These are phyloP conservation scores for Acronicta aceris DNA, from an alignment of 2,888 invertebrate genomes.

Conservation along the genomic window DNA sequence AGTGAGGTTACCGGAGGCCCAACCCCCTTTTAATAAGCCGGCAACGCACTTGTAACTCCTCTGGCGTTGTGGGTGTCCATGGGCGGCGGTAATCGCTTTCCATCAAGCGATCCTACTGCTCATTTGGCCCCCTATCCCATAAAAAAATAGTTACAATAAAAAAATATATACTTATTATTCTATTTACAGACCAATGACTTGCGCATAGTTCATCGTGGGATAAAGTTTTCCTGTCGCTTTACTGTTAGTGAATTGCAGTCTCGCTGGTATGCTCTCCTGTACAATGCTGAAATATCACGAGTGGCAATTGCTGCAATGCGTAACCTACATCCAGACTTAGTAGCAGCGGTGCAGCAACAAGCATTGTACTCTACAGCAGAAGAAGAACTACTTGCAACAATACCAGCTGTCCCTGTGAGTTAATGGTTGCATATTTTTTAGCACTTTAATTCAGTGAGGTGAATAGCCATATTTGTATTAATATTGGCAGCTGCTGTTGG, in stretches of 20 bases:
- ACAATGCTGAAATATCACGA: slow-evolving; percentile 97
- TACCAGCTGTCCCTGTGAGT: slow-evolving; percentile 90
- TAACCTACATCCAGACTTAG: slow-evolving; percentile 97
- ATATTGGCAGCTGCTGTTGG: too few species aligned
- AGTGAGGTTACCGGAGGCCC: too few species aligned
- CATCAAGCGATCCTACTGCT: too few species aligned
- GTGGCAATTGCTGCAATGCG: slow-evolving; percentile 97
- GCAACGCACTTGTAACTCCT: too few species aligned
- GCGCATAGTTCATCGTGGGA: slow-evolving; percentile 95
- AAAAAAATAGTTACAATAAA: too few species aligned
- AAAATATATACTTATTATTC: not conserved
- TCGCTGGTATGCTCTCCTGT: slow-evolving; percentile 98
- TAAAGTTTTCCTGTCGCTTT: slow-evolving; percentile 98
- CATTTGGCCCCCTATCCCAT: too few species aligned
- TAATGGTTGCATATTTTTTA: not conserved
- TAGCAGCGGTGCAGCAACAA: slow-evolving; percentile 95
- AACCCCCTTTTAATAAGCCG: too few species aligned
- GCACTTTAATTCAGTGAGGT: too few species aligned
- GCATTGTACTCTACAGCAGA: slow-evolving; percentile 97
- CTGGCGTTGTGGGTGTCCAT: too few species aligned
- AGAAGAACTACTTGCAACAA: slow-evolving; percentile 94
- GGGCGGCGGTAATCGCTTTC: too few species aligned
- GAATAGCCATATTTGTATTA: too few species aligned
- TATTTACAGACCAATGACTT: slow-evolving; percentile 92
- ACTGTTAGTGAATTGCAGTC: slow-evolving; percentile 97